phyloP scores from a whole-genome alignment of 2,113 vertebrate genomes.

The Apodemus speciosus region DNA sequence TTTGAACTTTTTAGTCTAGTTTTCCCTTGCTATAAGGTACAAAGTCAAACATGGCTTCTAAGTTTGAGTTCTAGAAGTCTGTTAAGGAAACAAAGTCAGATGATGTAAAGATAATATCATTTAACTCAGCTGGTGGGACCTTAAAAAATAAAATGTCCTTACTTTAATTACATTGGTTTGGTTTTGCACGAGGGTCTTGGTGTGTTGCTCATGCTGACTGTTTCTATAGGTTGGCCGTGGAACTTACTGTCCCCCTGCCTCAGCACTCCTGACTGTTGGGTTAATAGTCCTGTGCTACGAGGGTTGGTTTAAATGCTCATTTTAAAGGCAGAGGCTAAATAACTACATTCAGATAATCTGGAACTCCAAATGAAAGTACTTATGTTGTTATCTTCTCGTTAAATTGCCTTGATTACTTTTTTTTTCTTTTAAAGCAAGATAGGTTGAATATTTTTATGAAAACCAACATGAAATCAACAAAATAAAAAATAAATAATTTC shows the following conservation, averaged over 20 bases:
- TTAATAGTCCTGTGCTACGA: neutral
- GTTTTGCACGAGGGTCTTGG: neutral
- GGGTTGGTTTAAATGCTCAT: neutral
- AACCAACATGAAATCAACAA: conserved; percentile 28
- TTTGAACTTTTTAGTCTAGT: neutral
- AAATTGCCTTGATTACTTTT: neutral
- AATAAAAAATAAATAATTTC: neutral
- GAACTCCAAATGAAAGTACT: neutral
- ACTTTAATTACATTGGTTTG: neutral
- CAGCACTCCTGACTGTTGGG: neutral
- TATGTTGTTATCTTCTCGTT: neutral
- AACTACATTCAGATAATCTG: neutral
- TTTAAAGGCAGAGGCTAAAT: neutral
- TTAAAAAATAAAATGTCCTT: conserved; percentile 39
- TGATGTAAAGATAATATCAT: neutral
- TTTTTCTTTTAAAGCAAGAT: neutral
- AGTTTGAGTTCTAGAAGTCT: conserved; percentile 39
- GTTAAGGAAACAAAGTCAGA: conserved; percentile 27
- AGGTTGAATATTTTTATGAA: conserved; percentile 40
- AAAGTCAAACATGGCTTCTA: neutral
- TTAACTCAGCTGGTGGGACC: neutral
- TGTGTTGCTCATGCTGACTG: neutral
- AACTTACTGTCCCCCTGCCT: neutral
- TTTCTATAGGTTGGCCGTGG: neutral
- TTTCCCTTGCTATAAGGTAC: neutral